phyloP scores from a whole-genome alignment of 2,888 invertebrate species.

The Tethea ocularis region DNA sequence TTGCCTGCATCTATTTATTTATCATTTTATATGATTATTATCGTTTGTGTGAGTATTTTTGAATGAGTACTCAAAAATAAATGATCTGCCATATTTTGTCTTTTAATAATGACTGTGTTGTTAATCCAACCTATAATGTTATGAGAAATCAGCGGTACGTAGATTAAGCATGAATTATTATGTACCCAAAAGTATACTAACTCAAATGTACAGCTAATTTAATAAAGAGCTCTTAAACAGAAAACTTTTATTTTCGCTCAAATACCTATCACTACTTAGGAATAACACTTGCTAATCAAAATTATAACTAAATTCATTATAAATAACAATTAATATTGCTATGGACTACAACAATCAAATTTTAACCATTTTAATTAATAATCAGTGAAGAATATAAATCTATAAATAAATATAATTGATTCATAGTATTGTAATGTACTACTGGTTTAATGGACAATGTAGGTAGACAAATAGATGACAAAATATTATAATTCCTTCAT shows the following conservation, averaged over 20 bases:
- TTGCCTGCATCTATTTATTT: slow-evolving; percentile 83
- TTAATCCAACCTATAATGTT: slow-evolving; percentile 71
- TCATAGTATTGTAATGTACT: neutral
- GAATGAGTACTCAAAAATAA: slow-evolving; percentile 78
- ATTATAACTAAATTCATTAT: slow-evolving; percentile 10
- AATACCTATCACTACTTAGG: slow-evolving; percentile 22
- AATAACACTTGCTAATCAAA: slow-evolving; percentile 3
- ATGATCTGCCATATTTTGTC: slow-evolving; percentile 83
- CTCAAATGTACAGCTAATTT: slow-evolving; percentile 84
- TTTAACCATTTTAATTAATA: neutral
- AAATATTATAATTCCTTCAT: neutral
- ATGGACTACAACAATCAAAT: neutral
- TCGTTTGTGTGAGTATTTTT: slow-evolving; percentile 79
- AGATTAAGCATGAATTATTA: slow-evolving; percentile 80
- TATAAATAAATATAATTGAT: neutral
- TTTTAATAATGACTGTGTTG: slow-evolving; percentile 79
- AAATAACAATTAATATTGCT: slow-evolving; percentile 20
- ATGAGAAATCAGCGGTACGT: slow-evolving; percentile 70
- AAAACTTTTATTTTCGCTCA: slow-evolving; percentile 26
- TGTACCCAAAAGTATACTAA: slow-evolving; percentile 84
- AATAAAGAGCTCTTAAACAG: slow-evolving; percentile 81
- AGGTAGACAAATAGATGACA: neutral
- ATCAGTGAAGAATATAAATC: neutral
- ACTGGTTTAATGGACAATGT: too few relatives aligned
- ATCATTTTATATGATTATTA: slow-evolving; percentile 72